Conservation (phyloP, 2,113 vertebrate genomes). For the Phoenicopterus ruber region DNA sequence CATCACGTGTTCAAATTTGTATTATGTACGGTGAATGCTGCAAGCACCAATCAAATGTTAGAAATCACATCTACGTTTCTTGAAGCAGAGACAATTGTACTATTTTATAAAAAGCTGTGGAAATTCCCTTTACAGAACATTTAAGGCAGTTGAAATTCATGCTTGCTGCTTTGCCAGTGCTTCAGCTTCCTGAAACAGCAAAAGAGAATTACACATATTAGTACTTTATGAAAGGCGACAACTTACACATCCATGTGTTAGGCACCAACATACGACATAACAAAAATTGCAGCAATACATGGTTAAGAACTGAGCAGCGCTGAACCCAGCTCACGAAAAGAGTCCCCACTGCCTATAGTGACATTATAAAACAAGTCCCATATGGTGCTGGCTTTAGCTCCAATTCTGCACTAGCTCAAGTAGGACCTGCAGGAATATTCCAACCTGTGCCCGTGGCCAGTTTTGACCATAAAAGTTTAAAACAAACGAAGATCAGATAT, state of each 20-base stretch:
- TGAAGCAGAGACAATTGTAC: constrained; percentile 65
- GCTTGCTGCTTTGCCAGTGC: constrained; percentile 76
- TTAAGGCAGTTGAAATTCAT: constrained; percentile 64
- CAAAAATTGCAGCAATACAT: not conserved
- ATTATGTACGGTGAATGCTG: constrained; percentile 7
- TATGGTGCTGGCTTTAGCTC: not conserved
- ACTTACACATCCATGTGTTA: not conserved
- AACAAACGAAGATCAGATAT: not conserved
- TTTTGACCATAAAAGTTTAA: not conserved
- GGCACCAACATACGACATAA: not conserved
- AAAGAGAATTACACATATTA: not conserved
- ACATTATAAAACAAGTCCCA: not conserved
- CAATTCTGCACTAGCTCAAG: not conserved
- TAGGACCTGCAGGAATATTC: not conserved
- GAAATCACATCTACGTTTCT: constrained; percentile 58
- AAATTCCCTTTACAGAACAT: constrained; percentile 65
- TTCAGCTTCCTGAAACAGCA: constrained; percentile 78
- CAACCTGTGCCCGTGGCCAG: not conserved
- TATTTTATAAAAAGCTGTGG: constrained; percentile 69
- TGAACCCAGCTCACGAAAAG: not conserved
- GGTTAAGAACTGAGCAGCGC: not conserved
- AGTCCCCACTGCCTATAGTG: not conserved
- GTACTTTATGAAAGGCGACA: not conserved
- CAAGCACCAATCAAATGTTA: constrained; percentile 66
- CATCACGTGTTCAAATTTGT: constrained; percentile 16